Conservation (phyloP, 2,888 invertebrate species). For the Hirtodrosophila trivittata region DNA sequence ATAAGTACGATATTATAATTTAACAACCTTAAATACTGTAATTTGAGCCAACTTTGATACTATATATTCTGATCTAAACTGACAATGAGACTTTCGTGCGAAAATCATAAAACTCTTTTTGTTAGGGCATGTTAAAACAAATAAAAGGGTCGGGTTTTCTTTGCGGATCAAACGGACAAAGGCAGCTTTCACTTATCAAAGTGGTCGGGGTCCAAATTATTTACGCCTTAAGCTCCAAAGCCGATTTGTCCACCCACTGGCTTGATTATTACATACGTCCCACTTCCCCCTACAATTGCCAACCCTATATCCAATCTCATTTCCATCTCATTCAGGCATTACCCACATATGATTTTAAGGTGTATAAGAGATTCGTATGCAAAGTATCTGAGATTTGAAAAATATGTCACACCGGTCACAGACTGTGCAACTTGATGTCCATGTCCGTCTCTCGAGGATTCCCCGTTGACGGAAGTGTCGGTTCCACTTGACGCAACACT, state of each 20-base stretch:
- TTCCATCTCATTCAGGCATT: not conserved
- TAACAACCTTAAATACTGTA: too few relatives aligned
- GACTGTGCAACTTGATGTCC: constrained; percentile 18
- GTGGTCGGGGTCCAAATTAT: constrained; percentile 72
- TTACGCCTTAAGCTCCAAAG: constrained; percentile 77
- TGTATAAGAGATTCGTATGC: constrained; percentile 28
- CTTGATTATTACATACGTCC: constrained; percentile 15
- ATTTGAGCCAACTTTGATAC: too few relatives aligned
- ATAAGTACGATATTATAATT: too few relatives aligned
- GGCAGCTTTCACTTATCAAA: constrained; percentile 67
- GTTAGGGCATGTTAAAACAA: constrained; percentile 16
- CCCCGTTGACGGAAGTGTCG: constrained; percentile 59
- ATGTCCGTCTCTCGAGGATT: constrained; percentile 30
- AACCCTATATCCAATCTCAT: constrained; percentile 1
- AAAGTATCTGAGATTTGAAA: constrained; percentile 28
- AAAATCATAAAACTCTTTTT: not conserved
- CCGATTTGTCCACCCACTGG: constrained; percentile 59
- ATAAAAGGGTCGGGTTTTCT: constrained; percentile 47
- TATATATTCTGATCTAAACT: too few relatives aligned
- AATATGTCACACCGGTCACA: constrained; percentile 28
- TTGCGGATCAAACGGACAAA: constrained; percentile 58
- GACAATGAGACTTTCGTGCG: too few relatives aligned
- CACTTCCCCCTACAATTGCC: not conserved
- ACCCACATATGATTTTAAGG: constrained; percentile 20
- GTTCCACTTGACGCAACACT: constrained; percentile 54